Base-by-base conservation (phyloP, 2,888 invertebrate genomes). In the Perizoma affinitatum region DNA sequence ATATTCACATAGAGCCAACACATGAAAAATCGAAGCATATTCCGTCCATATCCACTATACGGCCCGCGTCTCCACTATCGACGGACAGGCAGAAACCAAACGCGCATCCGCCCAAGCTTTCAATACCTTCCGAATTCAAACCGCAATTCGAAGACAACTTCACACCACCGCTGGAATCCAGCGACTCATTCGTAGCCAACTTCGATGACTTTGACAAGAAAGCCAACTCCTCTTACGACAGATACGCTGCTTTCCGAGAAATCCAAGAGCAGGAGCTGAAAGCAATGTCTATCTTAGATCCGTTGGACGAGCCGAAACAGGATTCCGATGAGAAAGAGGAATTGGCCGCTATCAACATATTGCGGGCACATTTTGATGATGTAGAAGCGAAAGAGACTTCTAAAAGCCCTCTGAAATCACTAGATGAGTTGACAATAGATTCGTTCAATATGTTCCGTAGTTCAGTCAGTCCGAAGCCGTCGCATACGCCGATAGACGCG, bases 201-300 rank as follows among this genome's bases (percentile, higher is more conserved):
- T 96, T 95, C 74, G 95, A 95, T 45, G 93, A 95, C 73, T 94
- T 94, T 69, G 85, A 91, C 69, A 84, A 86, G 60, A 92, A 92
- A 77, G 87, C 90, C 0, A 94, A 94, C 61, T 86, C 94, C 0
- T 84, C 94, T 0, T 96, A 95, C 75, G 97, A 97, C 79, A 94
- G 96, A 71, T 98, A 98, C 81, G 97, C 97, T 0, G 97, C 96
- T 0, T 97, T 98, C 75, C 93, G 97, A 65, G 97, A 98, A 88
- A 94, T 97, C 70, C 96, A 97, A 70, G 95, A 96, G 74, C 96
- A 96, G 79, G 95, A 95, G 70, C 83, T 95, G 36, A 94, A 95
- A 78, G 77, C 86, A 0, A 88, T 86, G 66, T 84, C 90, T 0
- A 81, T 89, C 44, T 64, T 91, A 58, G 86, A 87, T 38, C 84